A percentile compares a stretch with the other conserved stretches of the same genome.
Evolutionary conservation across 2,888 invertebrate species (phyloP).

Genomic region (Epirrhoe alternata): DNA sequence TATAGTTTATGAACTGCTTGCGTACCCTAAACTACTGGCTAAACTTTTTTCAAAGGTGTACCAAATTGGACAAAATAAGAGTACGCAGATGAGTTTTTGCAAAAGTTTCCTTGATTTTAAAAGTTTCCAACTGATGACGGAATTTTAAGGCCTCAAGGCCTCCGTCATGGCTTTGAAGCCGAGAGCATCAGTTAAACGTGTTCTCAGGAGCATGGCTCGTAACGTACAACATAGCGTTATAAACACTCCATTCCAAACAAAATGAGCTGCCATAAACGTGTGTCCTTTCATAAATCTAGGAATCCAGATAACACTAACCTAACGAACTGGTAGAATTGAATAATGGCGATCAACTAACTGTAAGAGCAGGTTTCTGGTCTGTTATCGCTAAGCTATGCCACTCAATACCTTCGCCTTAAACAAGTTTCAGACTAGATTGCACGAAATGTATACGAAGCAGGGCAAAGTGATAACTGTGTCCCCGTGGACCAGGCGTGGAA

Average conservation of each 20-base stretch:
- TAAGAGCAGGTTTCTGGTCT: constrained; percentile 10
- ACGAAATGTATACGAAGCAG: too few relatives aligned
- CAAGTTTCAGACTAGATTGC: background rate
- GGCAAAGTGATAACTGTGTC: too few relatives aligned
- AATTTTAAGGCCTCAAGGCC: too few relatives aligned
- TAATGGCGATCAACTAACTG: constrained; percentile 19
- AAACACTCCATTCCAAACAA: background rate
- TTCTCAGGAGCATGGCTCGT: too few relatives aligned
- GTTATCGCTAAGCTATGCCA: constrained; percentile 2
- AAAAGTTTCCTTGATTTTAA: too few relatives aligned
- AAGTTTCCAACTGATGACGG: too few relatives aligned
- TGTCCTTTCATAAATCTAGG: background rate
- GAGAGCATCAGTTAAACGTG: too few relatives aligned
- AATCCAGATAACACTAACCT: constrained; percentile 10
- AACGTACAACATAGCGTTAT: too few relatives aligned
- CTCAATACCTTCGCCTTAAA: background rate
- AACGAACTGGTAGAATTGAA: constrained; percentile 19
- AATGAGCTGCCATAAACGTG: background rate
- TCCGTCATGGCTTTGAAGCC: too few relatives aligned
- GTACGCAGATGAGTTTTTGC: background rate
- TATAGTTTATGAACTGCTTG: background rate
- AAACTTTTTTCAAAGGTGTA: too few relatives aligned
- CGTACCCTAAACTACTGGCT: too few relatives aligned
- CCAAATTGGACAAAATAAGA: background rate
- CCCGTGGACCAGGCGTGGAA: too few relatives aligned